Base-by-base conservation (phyloP, 2,888 invertebrate species). In the Synanthedon tipuliformis region DNA sequence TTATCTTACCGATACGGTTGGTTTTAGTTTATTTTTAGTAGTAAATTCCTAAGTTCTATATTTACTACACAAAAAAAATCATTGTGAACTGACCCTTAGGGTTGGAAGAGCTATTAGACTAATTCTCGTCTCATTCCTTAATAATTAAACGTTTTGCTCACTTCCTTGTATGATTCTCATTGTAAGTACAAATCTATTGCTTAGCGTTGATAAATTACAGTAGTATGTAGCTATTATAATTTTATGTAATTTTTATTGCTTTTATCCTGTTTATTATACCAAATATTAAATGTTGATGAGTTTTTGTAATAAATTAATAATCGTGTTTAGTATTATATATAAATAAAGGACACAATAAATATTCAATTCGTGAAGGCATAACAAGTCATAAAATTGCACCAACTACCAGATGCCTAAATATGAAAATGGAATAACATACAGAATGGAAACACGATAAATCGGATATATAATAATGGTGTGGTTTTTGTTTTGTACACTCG, bases 381-480 rank as follows among this genome's bases (percentile, higher is more conserved):
- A 65, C 61, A 45, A 68, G 68, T 72, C 68, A 63, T 56, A 58
- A 56, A 56, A 59, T 65, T 65, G 60, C 61, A 57, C 61, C 59
- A 66, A 62, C 72, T 73, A 75, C 70, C 65, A 63, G 61, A 65
- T 71, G 71, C 69, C 67, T 73, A 69, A 62, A 61, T 61, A 70
- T 77, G 75, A 71, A 54, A 66, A 76, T 75, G 74, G 65, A 61
- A 64, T 71, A 65, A 68, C 64, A 64, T 65, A 68, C 64, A 58
- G 64, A 71, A 68, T 70, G 65, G 70, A 60, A 67, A 66, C 68
- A 72, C 68, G 71, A 71, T 69, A 66, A 34, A 71, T 66, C 63
- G 65, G 65, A 65, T 63, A 66, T 65, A 65, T 61, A 34, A 34
- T 34, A 34, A 23, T 34, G 34, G 34, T 34, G 34, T 15, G 13